Evolutionary conservation across 2,797 vertebrate genomes (phyloP), one percentile per base, ranked within the genome.

Genomic region (Morelia viridis): DNA sequence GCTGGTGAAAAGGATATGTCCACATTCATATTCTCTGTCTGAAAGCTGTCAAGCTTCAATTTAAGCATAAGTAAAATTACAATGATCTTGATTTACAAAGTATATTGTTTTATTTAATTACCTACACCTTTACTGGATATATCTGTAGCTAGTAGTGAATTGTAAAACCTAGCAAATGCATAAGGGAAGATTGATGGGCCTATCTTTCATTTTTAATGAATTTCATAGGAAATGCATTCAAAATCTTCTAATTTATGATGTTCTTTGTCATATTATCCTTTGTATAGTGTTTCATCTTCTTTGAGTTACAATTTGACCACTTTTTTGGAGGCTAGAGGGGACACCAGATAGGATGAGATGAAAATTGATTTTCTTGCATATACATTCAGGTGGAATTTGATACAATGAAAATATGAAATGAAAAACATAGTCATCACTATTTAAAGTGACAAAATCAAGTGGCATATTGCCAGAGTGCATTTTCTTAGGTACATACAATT

Each of bases 1-100:
- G 88, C 89, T 90, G 92, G 95, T 96, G 94, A 96, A 94, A 31
- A 93, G 65, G 62, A 93, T 61, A 91, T 62, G 68, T 93, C 87
- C 87, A 28, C 94, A 84, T 90, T 93, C 92, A 92, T 94, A 91
- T 95, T 95, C 64, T 88, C 76, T 85, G 50, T 89, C 31, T 94
- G 90, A n/a, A 94, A 94, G 84, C 13, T 94, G 86, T 94, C 91
- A 94, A 53, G 64, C 93, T 94, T 94, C 83, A 95, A 87, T 60
- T 93, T 88, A 90, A 95, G 84, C 71, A 86, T 46, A 87, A 92
- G 22, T 3, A 93, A 96, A 96, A 95, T 0, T 41, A 88, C 12
- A 88, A 91, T 87, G 57, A 90, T 91, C 71, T 94, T 84, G 92
- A 93, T 94, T 95, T 92, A 80, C 53, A 94, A 90, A 88, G 91